Base-by-base conservation (phyloP, 1,140 invertebrate species). In the Cherax destructor region DNA sequence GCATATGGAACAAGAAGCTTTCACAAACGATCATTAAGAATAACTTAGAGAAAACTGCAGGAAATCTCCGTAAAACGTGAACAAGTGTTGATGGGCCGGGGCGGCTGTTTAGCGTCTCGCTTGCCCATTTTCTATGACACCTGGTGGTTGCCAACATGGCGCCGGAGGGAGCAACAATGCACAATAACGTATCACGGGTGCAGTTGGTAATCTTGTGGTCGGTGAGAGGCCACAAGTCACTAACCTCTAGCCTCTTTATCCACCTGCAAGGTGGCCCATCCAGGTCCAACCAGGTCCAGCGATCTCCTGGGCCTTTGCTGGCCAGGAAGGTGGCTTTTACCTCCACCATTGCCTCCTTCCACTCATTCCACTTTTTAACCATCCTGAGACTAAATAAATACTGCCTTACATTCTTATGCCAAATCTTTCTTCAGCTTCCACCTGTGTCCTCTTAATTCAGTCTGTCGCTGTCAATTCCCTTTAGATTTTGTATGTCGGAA, bases 131-230 rank as follows among this genome's bases (percentile, higher is more conserved):
- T 74, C 69, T 30, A 4, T 74, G 69, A 74, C 69, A 41, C 21
- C 11, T 74, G 69, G 69, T 9, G 69, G 69, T 74, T 30, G 69
- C 69, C 69, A 30, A 74, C n/a, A 30, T 30, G n/a, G 69, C 69
- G 24, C 5, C n/a, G 6, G 11, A 74, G 69, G 69, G 30, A 41
- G 18, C 65, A 74, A 74, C 69, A 74, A 74, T 74, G 21, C 69
- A 74, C 69, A 74, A 74, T 74, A 74, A 74, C 69, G 30, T n/a
- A 74, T 74, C 24, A 30, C n/a, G n/a, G 24, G 24, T 74, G 69
- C 69, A 74, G 69, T 5, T 74, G 69, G 69, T n/a, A 74, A 7
- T 74, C 11, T 74, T 41, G 69, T 24, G 69, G 69, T 74, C 69
- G 69, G 16, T 74, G 1, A 21, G 24, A n/a, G 24, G n/a, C 69